Evolutionary conservation across 2,797 vertebrate species (phyloP), one percentile per base, ranked within the genome.

Genomic region (Bradypodion pumilum): DNA sequence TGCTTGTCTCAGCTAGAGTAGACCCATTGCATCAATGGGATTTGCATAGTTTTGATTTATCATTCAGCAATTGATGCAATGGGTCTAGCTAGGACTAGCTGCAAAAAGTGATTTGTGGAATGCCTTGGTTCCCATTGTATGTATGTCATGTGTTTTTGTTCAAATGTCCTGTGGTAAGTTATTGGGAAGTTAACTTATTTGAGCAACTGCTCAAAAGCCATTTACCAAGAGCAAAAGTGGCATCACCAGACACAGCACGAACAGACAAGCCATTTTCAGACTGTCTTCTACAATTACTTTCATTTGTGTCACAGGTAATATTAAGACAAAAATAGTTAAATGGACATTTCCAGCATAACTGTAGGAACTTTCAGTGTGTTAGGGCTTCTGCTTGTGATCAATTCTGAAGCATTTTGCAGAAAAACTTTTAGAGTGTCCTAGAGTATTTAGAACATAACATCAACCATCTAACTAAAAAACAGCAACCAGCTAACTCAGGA

Each of bases 371-470:
- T 70, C 35, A 42, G 32, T 27, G 25, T 42, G 10, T 2, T n/a
- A 44, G 23, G 29, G 6, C 49, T 73, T 32, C 10, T 44, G 56
- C 40, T 3, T 37, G 27, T 32, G 19, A 10, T 42, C 5, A 77
- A 10, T 3, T 80, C 75, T 59, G 70, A 80, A 73, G 16, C 15
- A 32, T 13, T 88, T 86, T 87, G 62, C 2, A 60, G 35, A 84
- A 72, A 2, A 5, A 27, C 5, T 65, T 82, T 52, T 66, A 81
- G 3, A 0, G 7, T 16, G 27, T 44, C 21, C 5, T 7, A 35
- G 59, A 42, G 25, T 25, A 77, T 19, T 16, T 8, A 77, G 75
- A 56, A 37, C 62, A 7, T n/a, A 56, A 74, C 8, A 10, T 37
- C 35, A 10, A 8, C 69, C 42, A 70, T 42, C 7, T 1, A 70